phyloP scores from a whole-genome alignment of 2,113 vertebrate genomes.

The Dipodomys stephensi region DNA sequence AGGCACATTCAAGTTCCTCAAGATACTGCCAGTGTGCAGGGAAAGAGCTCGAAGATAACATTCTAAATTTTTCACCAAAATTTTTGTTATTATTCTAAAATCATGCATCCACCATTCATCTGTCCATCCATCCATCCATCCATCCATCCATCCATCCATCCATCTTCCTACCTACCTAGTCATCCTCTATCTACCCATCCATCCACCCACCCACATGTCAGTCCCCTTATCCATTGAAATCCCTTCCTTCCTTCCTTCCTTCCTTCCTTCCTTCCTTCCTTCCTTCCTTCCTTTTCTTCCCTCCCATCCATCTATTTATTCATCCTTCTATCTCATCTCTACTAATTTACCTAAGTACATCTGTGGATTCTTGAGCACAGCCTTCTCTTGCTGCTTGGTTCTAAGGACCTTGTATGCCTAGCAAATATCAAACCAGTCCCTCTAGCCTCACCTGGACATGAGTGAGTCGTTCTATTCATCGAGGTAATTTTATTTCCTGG shows the following conservation, averaged over 20 bases:
- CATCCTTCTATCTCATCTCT: too few relatives aligned
- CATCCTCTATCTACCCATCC: too few relatives aligned
- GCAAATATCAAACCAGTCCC: neutral
- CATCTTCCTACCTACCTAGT: too few relatives aligned
- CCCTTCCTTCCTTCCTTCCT: too few relatives aligned
- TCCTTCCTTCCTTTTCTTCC: too few relatives aligned
- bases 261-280: too few relatives aligned
- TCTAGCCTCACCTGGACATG: neutral
- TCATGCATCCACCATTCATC: neutral
- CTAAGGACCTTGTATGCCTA: neutral
- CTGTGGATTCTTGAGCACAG: neutral
- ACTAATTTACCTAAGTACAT: neutral
- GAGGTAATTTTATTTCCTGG: neutral
- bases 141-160: too few relatives aligned
- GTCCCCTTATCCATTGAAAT: too few relatives aligned
- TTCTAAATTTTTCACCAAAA: too few relatives aligned
- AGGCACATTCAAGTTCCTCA: slow-evolving; percentile 22
- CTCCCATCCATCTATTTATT: too few relatives aligned
- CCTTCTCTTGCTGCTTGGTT: neutral
- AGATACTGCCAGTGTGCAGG: neutral
- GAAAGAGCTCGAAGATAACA: neutral
- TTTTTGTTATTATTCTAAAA: slow-evolving; percentile 46
- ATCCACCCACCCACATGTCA: too few relatives aligned
- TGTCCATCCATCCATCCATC: neutral
- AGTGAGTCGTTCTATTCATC: neutral